Conservation (phyloP, 1,140 invertebrate genomes). For the Coboldia fuscipes region DNA sequence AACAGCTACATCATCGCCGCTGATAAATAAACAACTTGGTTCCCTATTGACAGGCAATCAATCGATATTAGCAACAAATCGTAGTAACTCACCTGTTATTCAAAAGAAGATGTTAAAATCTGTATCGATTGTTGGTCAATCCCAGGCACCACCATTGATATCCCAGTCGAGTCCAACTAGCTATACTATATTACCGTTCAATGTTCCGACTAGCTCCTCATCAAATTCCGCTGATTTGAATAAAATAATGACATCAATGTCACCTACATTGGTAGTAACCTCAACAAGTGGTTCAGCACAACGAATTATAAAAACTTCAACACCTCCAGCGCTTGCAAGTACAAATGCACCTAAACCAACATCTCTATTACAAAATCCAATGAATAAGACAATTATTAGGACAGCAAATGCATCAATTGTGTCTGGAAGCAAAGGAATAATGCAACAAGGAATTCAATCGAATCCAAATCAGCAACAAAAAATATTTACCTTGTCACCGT, state of each 20-base stretch:
- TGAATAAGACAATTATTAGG: neutral
- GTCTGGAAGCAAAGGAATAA: no score
- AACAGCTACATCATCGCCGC: neutral
- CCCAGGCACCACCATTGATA: neutral
- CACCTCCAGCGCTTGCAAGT: neutral
- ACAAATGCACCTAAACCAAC: neutral
- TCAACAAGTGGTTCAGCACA: no score
- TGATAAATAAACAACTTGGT: neutral
- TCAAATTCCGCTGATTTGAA: no score
- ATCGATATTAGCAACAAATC: neutral
- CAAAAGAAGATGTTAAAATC: no score
- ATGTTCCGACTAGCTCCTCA: constrained; percentile 7
- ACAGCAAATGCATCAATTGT: neutral
- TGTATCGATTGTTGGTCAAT: neutral
- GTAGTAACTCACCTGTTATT: no score
- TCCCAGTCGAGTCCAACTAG: neutral
- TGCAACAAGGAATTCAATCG: no score
- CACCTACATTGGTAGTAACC: no score
- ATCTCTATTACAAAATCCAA: neutral
- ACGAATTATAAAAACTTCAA: no score
- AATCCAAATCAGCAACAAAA: constrained; percentile 10
- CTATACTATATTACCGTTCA: constrained; percentile 6
- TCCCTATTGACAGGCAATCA: neutral
- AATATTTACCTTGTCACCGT: no score
- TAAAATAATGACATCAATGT: no score